Percentiles rank a stretch among this genome's conserved stretches.
phyloP scores from a whole-genome alignment of 2,797 vertebrate genomes.

The Oreochromis mossambicus region DNA sequence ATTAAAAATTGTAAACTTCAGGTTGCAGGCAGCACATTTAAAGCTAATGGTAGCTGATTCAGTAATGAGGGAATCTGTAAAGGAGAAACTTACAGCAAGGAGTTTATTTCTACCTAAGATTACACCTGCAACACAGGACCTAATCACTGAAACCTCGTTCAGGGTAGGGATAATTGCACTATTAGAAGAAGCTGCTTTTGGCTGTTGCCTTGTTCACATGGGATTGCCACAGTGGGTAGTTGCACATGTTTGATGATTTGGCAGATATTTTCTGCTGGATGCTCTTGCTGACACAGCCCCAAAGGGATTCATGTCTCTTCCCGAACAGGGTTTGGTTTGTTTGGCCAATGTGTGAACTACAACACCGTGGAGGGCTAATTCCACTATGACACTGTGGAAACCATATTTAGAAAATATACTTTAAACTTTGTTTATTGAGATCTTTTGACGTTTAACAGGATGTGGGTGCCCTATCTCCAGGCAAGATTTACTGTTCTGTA shows the following conservation, averaged over 20 bases:
- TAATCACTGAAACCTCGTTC: neutral
- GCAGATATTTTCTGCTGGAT: neutral
- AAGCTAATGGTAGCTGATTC: neutral
- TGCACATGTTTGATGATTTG: neutral
- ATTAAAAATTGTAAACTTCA: neutral
- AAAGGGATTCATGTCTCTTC: neutral
- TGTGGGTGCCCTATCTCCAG: accelerated
- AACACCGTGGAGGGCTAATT: neutral
- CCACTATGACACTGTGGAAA: neutral
- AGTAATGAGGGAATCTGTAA: neutral
- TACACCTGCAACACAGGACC: accelerated
- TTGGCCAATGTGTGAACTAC: neutral
- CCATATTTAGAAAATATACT: neutral
- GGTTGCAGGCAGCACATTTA: neutral
- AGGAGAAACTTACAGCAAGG: neutral
- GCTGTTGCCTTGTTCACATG: accelerated
- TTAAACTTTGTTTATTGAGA: neutral
- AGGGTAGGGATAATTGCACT: accelerated
- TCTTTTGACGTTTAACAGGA: accelerated
- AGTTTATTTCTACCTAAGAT: neutral
- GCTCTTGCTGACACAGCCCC: accelerated
- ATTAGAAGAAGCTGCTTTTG: neutral
- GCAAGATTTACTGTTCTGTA: neutral
- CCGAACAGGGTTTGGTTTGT: neutral
- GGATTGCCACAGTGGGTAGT: neutral